Base-by-base conservation (phyloP, 2,113 vertebrate species). In the Corydoras sp. region DNA sequence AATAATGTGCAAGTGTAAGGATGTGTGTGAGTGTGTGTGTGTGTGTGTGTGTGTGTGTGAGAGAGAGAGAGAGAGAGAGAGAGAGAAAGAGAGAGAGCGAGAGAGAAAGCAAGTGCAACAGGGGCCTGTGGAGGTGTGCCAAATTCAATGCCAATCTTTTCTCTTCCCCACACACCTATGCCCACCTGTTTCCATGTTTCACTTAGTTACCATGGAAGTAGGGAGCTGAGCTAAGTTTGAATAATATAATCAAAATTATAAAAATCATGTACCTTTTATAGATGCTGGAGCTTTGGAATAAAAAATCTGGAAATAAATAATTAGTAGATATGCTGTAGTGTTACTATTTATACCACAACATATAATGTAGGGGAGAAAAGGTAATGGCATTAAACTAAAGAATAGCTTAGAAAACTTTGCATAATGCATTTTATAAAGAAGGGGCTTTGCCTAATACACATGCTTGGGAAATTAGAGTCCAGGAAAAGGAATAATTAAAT, bases 121-220 rank as follows among this genome's bases (percentile, higher is more conserved):
- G 58, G 61, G 65, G 58, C 63, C 31, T 71, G 53, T 43, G 58
- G 63, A 48, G 53, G 64, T 69, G 69, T 72, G 73, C 77, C 64
- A 60, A 70, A 69, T 69, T 67, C 53, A 43, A 56, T 75, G 77
- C 73, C 73, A 75, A 69, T 61, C 65, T 69, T 56, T 72, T 58
- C 61, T 72, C 62, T 69, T 66, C 73, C 65, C 56, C 53, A 51
- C 56, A 71, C 77, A 78, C 73, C 65, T 75, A 18, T 62, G 74
- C 73, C 65, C 62, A 69, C 69, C 53, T 56, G 63, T 75, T 68
- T 68, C 65, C 65, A 68, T 62, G 65, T 55, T 71, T 43, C 35
- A 55, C 48, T n/a, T 10, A 65, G 63, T 78, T 49, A 60, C 77
- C 69, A 78, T 78, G 73, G 77, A 68, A 75, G 69, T 69, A 64